Conservation (phyloP, 1,140 invertebrate genomes). For the Brachionus manjavacas region DNA sequence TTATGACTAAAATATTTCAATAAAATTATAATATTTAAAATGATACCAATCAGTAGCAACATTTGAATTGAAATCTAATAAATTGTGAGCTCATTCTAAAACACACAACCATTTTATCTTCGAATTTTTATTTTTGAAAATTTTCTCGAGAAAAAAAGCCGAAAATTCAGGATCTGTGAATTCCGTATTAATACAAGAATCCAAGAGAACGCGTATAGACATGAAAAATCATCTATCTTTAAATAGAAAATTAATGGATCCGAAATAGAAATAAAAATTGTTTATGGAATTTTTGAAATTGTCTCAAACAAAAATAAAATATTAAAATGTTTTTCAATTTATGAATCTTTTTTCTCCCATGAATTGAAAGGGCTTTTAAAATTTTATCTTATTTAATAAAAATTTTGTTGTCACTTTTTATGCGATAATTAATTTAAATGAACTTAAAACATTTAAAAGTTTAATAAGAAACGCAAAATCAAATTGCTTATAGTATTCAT, state of each 20-base stretch:
- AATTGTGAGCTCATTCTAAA: background rate
- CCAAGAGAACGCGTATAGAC: background rate
- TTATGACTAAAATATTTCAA: constrained; percentile 6
- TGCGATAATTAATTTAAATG: too few species aligned
- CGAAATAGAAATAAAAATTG: background rate
- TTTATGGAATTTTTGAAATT: background rate
- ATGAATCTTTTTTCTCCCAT: background rate
- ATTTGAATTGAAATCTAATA: background rate
- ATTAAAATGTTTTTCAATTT: background rate
- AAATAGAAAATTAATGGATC: background rate
- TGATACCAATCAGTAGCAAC: background rate
- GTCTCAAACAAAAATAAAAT: background rate
- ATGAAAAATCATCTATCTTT: background rate
- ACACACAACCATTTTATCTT: background rate
- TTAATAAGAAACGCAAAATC: too few species aligned
- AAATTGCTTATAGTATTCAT: too few species aligned
- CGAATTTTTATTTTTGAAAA: background rate
- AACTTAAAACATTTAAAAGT: too few species aligned
- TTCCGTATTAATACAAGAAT: background rate
- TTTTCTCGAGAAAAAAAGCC: too few species aligned
- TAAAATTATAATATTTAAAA: constrained; percentile 1
- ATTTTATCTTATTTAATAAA: background rate
- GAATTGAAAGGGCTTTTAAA: background rate
- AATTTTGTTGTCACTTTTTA: background rate
- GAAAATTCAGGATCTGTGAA: too few species aligned